Base-by-base conservation (phyloP, 2,888 invertebrate species). In the Idaea biselata region DNA sequence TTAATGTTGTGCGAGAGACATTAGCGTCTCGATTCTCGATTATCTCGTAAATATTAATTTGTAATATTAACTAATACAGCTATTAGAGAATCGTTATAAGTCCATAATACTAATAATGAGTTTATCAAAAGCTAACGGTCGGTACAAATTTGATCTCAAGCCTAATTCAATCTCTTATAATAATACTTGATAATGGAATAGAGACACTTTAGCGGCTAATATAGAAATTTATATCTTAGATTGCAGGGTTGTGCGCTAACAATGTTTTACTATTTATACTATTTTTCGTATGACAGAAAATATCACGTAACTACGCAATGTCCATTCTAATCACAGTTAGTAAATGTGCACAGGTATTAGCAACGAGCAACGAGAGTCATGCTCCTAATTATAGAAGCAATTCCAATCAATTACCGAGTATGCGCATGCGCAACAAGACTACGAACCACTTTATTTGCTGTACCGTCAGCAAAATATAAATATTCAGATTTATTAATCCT, bases 301-400 rank as follows among this genome's bases (percentile, higher is more conserved):
- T 14, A 8, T 44, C 44, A 44, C 8, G 3, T 8, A 44, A 14
- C 14, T 44, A 44, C 11, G 7, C 14, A 44, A 44, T 44, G 7
- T 0, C 44, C 11, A 44, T 44, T 44, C 44, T 44, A 44, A 44
- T 44, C 44, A 44, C 44, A 44, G 44, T 44, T 3, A 44, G 44
- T 44, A 44, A 25, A 25, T 44, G 44, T 14, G 44, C 14, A 16
- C 8, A 60, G 44, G 55, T 63, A 58, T 53, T 66, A 66, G 84
- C 85, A 87, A 75, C 80, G 44, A 74, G 84, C 84, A 85, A 79
- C 77, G 72, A 79, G 84, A 89, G 91, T 91, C 88, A 87, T 79
- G 87, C 88, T 84, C 88, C 91, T 92, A 92, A 92, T 91, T 92
- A 92, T 92, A 92, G 92, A 90, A 89, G 88, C 90, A 90, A 89